Evolutionary conservation across 2,113 vertebrate species (phyloP).

Genomic region (Coreoperca whiteheadi): DNA sequence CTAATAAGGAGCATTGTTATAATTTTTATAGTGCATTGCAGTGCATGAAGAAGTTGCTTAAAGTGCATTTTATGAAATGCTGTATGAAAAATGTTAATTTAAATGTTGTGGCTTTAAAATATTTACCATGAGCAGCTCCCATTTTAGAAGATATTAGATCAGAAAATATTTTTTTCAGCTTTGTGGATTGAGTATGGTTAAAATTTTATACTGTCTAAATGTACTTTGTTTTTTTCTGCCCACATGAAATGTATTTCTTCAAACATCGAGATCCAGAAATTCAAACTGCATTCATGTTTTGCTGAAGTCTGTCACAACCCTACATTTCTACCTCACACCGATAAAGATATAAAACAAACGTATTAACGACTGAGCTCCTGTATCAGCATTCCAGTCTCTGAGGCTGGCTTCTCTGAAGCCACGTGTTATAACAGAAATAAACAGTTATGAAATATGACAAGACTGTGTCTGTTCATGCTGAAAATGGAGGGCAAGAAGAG

Average conservation of each 20-base stretch:
- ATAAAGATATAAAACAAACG: slow-evolving; percentile 66
- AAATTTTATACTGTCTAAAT: slow-evolving; percentile 64
- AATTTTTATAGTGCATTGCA: slow-evolving; percentile 93
- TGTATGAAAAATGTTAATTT: slow-evolving; percentile 86
- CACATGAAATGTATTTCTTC: slow-evolving; percentile 53
- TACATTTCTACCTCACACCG: slow-evolving; percentile 81
- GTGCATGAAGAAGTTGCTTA: slow-evolving; percentile 93
- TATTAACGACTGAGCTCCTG: slow-evolving; percentile 65
- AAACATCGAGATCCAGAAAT: slow-evolving; percentile 39
- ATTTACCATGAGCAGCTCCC: slow-evolving; percentile 86
- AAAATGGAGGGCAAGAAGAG: background rate
- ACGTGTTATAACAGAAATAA: slow-evolving; percentile 67
- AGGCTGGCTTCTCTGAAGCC: slow-evolving; percentile 65
- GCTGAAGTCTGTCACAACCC: slow-evolving; percentile 62
- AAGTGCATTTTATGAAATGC: slow-evolving; percentile 95
- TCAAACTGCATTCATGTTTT: slow-evolving; percentile 51
- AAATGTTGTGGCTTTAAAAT: slow-evolving; percentile 89
- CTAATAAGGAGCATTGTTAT: slow-evolving; percentile 89
- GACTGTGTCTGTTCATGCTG: slow-evolving; percentile 43
- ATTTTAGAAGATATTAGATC: slow-evolving; percentile 83
- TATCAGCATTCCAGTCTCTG: slow-evolving; percentile 73
- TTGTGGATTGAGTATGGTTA: slow-evolving; percentile 49
- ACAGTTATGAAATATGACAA: slow-evolving; percentile 56
- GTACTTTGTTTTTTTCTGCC: slow-evolving; percentile 46
- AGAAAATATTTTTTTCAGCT: slow-evolving; percentile 23